Conservation (phyloP, 2,797 vertebrate species). For the Sarcoramphus papa region DNA sequence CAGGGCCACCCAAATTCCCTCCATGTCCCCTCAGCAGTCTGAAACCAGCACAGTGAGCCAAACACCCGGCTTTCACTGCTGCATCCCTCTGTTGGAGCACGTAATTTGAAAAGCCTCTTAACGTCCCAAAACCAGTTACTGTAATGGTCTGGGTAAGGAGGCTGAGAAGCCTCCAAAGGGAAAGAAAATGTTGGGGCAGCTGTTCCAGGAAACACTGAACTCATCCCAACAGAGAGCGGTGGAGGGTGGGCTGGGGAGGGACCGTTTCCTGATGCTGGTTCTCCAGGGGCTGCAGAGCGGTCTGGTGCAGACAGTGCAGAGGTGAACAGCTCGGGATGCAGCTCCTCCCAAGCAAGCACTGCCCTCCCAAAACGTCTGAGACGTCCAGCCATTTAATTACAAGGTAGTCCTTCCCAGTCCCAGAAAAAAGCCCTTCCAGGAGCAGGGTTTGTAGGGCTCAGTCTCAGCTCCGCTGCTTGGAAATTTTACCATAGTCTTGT, state of each 20-base stretch:
- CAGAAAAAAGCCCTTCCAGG: not conserved
- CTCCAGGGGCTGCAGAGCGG: not conserved
- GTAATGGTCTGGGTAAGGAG: not conserved
- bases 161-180: not conserved
- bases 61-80: accelerated
- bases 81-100: accelerated
- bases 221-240: accelerated
- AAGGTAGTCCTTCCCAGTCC: not conserved
- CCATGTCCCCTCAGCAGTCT: not conserved
- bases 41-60: not conserved
- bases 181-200: not conserved
- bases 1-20: not conserved
- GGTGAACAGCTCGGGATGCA: not conserved
- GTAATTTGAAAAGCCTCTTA: not conserved
- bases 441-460: not conserved
- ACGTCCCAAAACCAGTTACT: not conserved
- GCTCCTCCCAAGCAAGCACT: not conserved
- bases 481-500: not conserved
- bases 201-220: not conserved
- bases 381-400: not conserved
- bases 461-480: not conserved
- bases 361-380: not conserved
- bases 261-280: not conserved
- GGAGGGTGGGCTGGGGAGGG: not conserved
- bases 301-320: not conserved